Evolutionary conservation across 1,140 invertebrate species (phyloP).

Genomic region (Notospermus geniculatus): DNA sequence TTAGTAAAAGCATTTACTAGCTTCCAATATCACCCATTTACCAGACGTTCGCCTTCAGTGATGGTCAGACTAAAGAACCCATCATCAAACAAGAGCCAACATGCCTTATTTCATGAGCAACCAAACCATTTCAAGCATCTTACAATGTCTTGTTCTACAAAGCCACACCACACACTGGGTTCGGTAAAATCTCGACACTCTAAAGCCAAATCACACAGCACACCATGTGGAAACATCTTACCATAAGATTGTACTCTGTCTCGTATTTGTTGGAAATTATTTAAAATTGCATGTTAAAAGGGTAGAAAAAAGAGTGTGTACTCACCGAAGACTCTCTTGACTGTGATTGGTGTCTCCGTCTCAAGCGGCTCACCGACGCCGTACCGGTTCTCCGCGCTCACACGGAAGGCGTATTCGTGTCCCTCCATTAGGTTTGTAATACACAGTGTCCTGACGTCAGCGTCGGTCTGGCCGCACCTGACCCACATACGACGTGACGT

Average conservation of each 20-base stretch:
- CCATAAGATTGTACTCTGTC: background rate
- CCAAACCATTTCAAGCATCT: too few species aligned
- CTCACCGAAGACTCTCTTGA: conserved; percentile 73
- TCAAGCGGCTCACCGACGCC: conserved; percentile 89
- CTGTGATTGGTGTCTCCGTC: conserved; percentile 60
- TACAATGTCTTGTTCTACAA: too few species aligned
- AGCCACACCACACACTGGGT: too few species aligned
- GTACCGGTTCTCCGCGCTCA: conserved; percentile 95
- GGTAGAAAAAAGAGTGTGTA: conserved; percentile 61
- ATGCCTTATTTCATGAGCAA: too few species aligned
- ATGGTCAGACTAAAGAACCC: too few species aligned
- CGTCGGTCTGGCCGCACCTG: conserved; percentile 82
- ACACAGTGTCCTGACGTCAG: conserved; percentile 81
- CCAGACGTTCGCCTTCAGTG: too few species aligned
- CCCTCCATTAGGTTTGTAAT: conserved; percentile 77
- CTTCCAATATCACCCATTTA: too few species aligned
- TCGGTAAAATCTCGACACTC: background rate
- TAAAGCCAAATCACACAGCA: background rate
- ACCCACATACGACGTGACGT: conserved; percentile 72
- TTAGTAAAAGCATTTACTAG: too few species aligned
- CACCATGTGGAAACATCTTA: background rate
- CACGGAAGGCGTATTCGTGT: conserved; percentile 91
- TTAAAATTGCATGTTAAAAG: background rate
- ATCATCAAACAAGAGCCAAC: too few species aligned
- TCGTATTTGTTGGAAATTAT: too few species aligned